These are phyloP conservation scores for Cotesia typhae DNA, from an alignment of 1,140 invertebrate species.

Conservation along the genomic window DNA sequence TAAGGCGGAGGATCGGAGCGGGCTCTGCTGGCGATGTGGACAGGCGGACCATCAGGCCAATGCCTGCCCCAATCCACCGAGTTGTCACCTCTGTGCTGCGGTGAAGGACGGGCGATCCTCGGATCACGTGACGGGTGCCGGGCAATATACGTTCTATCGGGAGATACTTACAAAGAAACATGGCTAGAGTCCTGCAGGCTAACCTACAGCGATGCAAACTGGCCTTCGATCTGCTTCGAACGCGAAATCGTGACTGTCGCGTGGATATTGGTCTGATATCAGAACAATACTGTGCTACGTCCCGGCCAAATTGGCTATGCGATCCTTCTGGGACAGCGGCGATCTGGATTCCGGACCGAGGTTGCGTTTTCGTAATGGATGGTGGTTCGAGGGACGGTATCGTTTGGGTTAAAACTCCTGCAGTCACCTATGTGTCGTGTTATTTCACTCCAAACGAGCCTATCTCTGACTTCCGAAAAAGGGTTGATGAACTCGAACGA, in stretches of 20 bases:
- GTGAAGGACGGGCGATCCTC: not conserved
- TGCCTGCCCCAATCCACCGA: not conserved
- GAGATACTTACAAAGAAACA: not conserved
- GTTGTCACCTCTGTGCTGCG: not conserved
- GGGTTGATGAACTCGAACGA: conserved; percentile 25
- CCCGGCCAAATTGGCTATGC: not conserved
- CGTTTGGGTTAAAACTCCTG: conserved; percentile 32
- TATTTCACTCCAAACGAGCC: conserved; percentile 39
- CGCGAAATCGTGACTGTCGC: not conserved
- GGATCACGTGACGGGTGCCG: not conserved
- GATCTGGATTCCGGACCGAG: not conserved
- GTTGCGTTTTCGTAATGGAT: conserved; percentile 12
- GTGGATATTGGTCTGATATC: conserved; percentile 2
- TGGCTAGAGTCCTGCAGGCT: not conserved
- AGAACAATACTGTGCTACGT: not conserved
- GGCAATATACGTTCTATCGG: not conserved
- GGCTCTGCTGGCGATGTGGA: conserved; percentile 3
- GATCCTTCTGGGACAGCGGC: not conserved
- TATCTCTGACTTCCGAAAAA: conserved; percentile 32
- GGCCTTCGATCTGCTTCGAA: not conserved
- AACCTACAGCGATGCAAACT: conserved; percentile 4
- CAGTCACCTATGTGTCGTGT: conserved; percentile 26
- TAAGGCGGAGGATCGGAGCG: not conserved
- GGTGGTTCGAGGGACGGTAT: conserved; percentile 29
- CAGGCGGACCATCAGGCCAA: not conserved